phyloP scores from a whole-genome alignment of 2,797 vertebrate genomes.

The Vireo griseus region DNA sequence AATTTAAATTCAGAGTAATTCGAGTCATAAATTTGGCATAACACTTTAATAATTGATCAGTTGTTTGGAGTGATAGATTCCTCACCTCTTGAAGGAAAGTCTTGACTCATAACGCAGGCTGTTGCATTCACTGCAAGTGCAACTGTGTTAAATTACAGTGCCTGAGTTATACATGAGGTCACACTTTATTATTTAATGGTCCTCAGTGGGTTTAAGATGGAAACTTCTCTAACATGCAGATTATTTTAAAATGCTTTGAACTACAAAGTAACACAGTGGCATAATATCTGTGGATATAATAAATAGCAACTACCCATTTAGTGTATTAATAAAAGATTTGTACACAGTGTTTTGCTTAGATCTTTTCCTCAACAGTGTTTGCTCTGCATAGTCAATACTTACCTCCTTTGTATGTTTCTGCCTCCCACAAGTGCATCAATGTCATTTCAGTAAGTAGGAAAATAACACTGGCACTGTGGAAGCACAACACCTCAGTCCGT shows the following conservation, averaged over 20 bases:
- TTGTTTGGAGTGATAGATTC: neutral
- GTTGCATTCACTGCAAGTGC: neutral
- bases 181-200: neutral
- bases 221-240: neutral
- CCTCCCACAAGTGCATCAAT: neutral
- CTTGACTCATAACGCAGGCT: neutral
- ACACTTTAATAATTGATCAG: neutral
- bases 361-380: neutral
- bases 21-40: neutral
- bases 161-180: neutral
- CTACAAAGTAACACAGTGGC: neutral
- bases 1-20: neutral
- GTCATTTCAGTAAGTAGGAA: slow-evolving; percentile 5
- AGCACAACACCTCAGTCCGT: slow-evolving; percentile 2
- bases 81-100: neutral
- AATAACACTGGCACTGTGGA: neutral
- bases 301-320: neutral
- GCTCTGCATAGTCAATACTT: neutral
- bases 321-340: neutral
- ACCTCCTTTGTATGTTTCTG: neutral
- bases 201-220: neutral
- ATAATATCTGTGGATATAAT: neutral
- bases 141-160: neutral
- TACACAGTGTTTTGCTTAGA: neutral
- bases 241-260: neutral